Evolutionary conservation across 2,888 invertebrate genomes (phyloP), one percentile per base, ranked within the genome.

Genomic region (Zhuqinia jingwanae): DNA sequence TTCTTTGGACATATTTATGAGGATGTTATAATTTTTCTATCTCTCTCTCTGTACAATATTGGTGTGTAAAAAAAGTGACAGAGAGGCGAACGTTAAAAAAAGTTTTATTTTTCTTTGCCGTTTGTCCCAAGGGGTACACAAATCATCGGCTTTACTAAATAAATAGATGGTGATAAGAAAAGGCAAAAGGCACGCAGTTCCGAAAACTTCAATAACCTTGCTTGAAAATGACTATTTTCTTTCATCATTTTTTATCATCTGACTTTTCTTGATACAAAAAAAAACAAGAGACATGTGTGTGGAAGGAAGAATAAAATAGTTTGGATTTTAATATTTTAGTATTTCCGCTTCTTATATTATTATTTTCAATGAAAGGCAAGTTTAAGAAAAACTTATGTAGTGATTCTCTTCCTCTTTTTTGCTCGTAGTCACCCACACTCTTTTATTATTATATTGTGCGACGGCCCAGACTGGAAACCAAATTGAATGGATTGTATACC

Each of bases 91-190:
- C 8, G 15, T 36, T 22, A 20, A 15, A n/a, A 36, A 27, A 20
- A 60, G 15, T 27, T 17, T 22, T 42, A 25, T 42, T 58, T n/a
- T 58, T 27, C 10, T 47, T 47, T 63, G 0, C 22, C 36, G 3
- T 36, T 36, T 36, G 36, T 58, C 77, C 45, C 78, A 45, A 78
- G 27, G 47, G 78, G 63, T n/a, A 17, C 78, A 78, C 78, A 78
- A 78, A 78, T 78, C 78, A 78, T 78, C 63, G 47, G 60, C 47
- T 78, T 78, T 75, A 27, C 36, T 20, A 15, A 75, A 56, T 75
- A 75, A 75, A 56, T 56, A 75, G 17, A 53, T 22, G 8, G 10
- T 20, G 3, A 36, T 36, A 27, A 25, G 27, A 50, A 73, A 17
- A 75, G 75, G 13, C 42, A 45, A 68, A 11, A 65, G 63, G n/a